Conservation (phyloP, 2,797 vertebrate species). For the Enteromius treurensis region DNA sequence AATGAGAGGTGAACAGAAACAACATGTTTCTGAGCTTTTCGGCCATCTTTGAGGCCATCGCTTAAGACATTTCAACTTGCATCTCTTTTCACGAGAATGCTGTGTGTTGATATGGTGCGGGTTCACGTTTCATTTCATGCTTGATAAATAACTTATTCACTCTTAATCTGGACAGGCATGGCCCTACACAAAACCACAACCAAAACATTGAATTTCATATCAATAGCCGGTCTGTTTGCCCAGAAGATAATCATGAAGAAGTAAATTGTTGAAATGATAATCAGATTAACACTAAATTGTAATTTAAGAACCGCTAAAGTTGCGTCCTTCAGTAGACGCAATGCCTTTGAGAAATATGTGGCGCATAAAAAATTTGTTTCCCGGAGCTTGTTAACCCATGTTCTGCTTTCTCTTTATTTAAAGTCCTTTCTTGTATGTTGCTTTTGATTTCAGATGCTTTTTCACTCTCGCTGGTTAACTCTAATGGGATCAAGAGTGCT, state of each 20-base stretch:
- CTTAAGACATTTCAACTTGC: not conserved
- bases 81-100: not conserved
- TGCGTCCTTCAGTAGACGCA: not conserved
- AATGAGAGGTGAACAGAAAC: not conserved
- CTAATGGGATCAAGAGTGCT: not conserved
- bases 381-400: not conserved
- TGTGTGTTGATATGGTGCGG: not conserved
- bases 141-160: conserved; percentile 32
- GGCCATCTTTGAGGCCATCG: not conserved
- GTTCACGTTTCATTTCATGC: not conserved
- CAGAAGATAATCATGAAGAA: not conserved
- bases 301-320: not conserved
- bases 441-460: not conserved
- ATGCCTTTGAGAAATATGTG: not conserved
- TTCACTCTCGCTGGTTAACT: not conserved
- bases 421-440: not conserved
- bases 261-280: not conserved
- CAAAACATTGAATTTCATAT: not conserved
- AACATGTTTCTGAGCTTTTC: not conserved
- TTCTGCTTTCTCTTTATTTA: conserved; percentile 15
- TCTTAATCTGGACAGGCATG: not conserved
- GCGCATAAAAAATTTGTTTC: not conserved
- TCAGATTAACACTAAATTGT: not conserved
- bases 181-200: not conserved
- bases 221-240: not conserved